A percentile compares a stretch with the other conserved stretches of the same genome.
Evolutionary conservation across 2,113 vertebrate genomes (phyloP).

Genomic region (Saimiri boliviensis): DNA sequence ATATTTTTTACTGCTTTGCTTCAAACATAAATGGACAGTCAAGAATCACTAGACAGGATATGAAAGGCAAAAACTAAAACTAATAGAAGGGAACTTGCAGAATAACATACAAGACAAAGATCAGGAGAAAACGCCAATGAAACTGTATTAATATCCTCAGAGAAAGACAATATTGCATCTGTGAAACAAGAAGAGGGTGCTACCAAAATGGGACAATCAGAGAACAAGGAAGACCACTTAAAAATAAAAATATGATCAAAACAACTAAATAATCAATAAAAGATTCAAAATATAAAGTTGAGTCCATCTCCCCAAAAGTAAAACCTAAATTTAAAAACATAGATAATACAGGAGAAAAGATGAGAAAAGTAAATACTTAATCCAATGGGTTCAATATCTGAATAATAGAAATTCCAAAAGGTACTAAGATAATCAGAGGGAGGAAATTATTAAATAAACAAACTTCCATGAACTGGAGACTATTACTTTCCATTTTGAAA

Average conservation of each 20-base stretch:
- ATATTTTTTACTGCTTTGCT: neutral
- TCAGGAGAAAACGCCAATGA: neutral
- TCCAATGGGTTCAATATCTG: neutral
- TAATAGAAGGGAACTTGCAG: neutral
- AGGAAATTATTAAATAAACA: neutral
- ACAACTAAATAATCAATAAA: neutral
- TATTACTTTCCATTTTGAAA: neutral
- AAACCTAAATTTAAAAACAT: conserved; percentile 13
- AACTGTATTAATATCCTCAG: neutral
- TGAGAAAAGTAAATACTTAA: neutral
- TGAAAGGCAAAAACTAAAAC: conserved; percentile 14
- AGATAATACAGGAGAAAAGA: neutral
- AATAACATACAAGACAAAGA: neutral
- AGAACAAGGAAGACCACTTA: neutral
- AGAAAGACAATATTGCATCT: neutral
- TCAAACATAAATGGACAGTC: neutral
- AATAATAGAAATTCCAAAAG: conserved; percentile 22
- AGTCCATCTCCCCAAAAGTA: neutral
- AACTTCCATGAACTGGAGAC: neutral
- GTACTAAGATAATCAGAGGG: neutral
- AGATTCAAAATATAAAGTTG: conserved; percentile 16
- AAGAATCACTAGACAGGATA: neutral
- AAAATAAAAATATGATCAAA: neutral
- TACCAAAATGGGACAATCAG: neutral
- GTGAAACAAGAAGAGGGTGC: neutral